Evolutionary conservation across 53 echinoderm and acorn worm species (phyloP), one percentile per base, ranked within the genome.

Genomic region (Temnopleurus reevesii): DNA sequence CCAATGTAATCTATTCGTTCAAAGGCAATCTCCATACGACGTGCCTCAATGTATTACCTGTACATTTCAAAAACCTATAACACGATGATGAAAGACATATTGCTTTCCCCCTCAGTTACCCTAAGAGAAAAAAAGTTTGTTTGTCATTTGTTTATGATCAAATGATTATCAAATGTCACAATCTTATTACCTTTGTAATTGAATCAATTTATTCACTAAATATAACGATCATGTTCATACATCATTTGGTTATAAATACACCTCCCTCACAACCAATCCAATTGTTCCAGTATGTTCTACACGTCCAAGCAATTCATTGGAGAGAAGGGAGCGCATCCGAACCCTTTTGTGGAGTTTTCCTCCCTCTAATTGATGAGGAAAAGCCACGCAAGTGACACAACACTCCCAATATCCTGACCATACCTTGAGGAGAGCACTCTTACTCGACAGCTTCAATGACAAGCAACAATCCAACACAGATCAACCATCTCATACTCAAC

Each of bases 321-420:
- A 83, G 83, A 83, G 29, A 10, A 21, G 8, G 31, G 51, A 83
- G 36, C 8, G 54, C 57, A 79, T 49, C 85, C 85, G 85, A 85
- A 41, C 28, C 27, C 85, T 45, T 57, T 87, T 87, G 66, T 87
- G 30, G 51, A 15, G 38, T 30, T 87, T 87, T 71, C 88, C 71
- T 53, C 66, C 49, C 65, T 47, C 46, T 87, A 87, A 87, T 87
- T 87, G 88, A 53, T 34, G 49, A 87, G 88, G 88, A 71, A 87
- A 71, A 29, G 19, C 45, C 12, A 54, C 71, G 88, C 71, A 87
- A 87, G 66, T 53, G 71, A 30, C 66, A 65, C 65, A 66, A 51
- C 88, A 87, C 46, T 53, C 38, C 71, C 53, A 87, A 87, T 87
- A 87, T 87, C 88, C 88, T 44, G 30, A 5, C 56, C 46, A 8